Evolutionary conservation across 1,140 invertebrate species (phyloP).

Genomic region (Galendromus occidentalis): DNA sequence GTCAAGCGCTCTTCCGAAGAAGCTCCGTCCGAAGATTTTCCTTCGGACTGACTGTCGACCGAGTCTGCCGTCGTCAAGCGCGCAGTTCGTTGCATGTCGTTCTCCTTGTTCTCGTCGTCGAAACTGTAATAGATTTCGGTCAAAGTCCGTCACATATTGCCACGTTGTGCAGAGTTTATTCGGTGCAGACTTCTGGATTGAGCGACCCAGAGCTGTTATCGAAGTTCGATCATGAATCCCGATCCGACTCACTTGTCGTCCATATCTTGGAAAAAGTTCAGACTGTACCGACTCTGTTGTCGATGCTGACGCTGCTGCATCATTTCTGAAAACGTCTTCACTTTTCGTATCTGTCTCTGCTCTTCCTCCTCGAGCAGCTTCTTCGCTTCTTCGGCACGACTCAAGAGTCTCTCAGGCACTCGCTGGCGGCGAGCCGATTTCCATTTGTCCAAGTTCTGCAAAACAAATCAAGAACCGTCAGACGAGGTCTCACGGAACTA

Average conservation of each 20-base stretch:
- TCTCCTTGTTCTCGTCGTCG: conserved; percentile 9
- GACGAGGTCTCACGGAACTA: too few species aligned
- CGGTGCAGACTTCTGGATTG: too few species aligned
- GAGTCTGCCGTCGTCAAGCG: background rate
- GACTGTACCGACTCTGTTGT: background rate
- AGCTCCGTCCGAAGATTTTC: background rate
- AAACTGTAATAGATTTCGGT: background rate
- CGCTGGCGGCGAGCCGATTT: conserved; percentile 63
- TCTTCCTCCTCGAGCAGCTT: conserved; percentile 57
- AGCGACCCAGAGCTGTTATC: too few species aligned
- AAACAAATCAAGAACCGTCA: background rate
- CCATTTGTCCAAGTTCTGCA: conserved; percentile 76
- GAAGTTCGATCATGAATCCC: too few species aligned
- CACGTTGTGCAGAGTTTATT: too few species aligned
- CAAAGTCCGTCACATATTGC: too few species aligned
- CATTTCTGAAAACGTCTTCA: conserved; percentile 84
- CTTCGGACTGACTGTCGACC: background rate
- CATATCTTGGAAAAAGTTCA: background rate
- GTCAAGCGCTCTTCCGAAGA: background rate
- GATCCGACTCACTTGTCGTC: too few species aligned
- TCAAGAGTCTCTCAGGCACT: conserved; percentile 62
- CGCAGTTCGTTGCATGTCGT: background rate
- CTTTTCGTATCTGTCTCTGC: conserved; percentile 43
- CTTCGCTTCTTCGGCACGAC: conserved; percentile 65
- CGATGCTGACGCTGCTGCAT: conserved; percentile 42